A percentile compares a stretch with the other conserved stretches of the same genome.
phyloP scores from a whole-genome alignment of 2,113 vertebrate genomes.

The Vidua chalybeata region DNA sequence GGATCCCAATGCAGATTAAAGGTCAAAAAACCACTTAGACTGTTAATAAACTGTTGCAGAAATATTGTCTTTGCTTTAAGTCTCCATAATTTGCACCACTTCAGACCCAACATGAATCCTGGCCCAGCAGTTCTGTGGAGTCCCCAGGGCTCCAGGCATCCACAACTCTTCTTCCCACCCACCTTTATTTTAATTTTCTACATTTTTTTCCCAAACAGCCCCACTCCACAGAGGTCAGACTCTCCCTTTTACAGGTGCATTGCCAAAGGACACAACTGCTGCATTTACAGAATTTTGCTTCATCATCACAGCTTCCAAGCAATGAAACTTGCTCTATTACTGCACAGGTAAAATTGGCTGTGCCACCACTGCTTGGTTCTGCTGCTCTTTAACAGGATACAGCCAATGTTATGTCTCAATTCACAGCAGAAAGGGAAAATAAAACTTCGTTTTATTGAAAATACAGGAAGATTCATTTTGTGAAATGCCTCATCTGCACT shows the following conservation, averaged over 20 bases:
- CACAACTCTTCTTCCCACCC: neutral
- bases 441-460: slow-evolving; percentile 1
- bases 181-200: neutral
- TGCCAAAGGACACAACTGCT: neutral
- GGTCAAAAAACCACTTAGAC: neutral
- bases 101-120: neutral
- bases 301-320: neutral
- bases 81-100: neutral
- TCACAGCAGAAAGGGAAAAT: neutral
- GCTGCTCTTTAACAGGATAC: neutral
- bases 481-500: neutral
- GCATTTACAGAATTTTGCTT: neutral
- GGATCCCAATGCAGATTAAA: neutral
- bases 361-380: neutral
- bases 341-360: slow-evolving; percentile 1
- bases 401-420: neutral
- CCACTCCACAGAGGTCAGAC: neutral
- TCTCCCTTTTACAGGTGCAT: neutral
- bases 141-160: neutral
- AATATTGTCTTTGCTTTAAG: neutral
- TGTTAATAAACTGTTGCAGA: neutral
- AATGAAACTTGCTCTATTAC: neutral
- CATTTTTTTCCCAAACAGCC: neutral
- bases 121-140: neutral
- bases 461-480: neutral